Evolutionary conservation across 1,140 invertebrate species (phyloP), one percentile per base, ranked within the genome.

Genomic region (Amyelois transitella): DNA sequence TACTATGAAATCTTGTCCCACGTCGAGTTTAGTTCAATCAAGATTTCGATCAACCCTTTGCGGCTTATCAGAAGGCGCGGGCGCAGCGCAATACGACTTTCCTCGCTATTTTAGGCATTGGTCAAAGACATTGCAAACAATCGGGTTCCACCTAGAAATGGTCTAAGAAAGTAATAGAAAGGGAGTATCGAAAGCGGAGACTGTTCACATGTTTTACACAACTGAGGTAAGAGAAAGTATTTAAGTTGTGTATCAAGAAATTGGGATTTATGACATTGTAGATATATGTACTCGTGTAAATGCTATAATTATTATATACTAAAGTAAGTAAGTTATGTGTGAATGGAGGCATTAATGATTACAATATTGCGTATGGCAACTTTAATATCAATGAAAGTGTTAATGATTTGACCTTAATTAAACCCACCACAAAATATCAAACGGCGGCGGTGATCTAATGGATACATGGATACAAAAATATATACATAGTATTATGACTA

Each of bases 81-180:
- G 8, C n/a, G n/a, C 4, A 38, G n/a, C 8, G 32, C n/a, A 38
- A 64, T 60, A 53, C 69, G 68, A 81, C 81, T 85, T 85, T 85
- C 81, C 66, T 83, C 58, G 55, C 81, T 77, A 68, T 77, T 76
- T 83, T 76, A 75, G 79, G 79, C 43, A 55, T 57, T 74, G 71
- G 65, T 67, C 65, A 62, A 66, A 73, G 71, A 70, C 69, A 70
- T 74, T 67, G 63, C 53, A 24, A 51, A 59, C 62, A 70, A 73
- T 64, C 61, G 59, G 45, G 56, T 71, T 67, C 47, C 50, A 54
- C 50, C 55, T 48, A 54, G 44, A 48, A 32, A 25, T 48, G 20
- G 47, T 43, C 38, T 55, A 50, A 55, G 53, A 55, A 55, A 55
- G 53, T 50, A 55, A 52, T 55, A 55, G 58, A 53, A 55, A 24